Evolutionary conservation across 2,888 invertebrate species (phyloP).

Genomic region (Hydropsyche betteni): DNA sequence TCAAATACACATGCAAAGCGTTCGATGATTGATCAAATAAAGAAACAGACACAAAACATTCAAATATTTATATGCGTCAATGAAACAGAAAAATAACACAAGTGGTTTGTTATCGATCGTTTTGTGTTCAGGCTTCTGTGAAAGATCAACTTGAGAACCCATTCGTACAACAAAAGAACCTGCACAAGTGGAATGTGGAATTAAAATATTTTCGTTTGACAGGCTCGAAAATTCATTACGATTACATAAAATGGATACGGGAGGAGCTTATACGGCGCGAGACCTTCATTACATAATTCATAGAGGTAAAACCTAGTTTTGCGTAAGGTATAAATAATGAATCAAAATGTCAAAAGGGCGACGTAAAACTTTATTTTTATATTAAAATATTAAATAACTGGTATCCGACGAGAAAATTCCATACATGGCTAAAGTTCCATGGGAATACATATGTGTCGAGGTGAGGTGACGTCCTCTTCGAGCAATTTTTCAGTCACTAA

Average conservation of each 20-base stretch:
- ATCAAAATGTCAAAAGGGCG: conserved; percentile 5
- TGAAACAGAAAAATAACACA: conserved; percentile 18
- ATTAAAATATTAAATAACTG: not conserved
- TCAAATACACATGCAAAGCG: not conserved
- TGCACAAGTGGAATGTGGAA: not conserved
- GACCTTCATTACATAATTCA: conserved; percentile 18
- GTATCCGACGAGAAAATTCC: not conserved
- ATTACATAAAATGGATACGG: not conserved
- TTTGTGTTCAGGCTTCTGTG: not conserved
- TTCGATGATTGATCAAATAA: not conserved
- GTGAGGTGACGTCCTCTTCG: too few species aligned
- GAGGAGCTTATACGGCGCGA: conserved; percentile 15
- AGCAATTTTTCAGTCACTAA: too few species aligned
- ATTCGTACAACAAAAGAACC: not conserved
- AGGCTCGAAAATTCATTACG: conserved; percentile 12
- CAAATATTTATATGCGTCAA: not conserved
- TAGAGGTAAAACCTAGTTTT: conserved; percentile 17
- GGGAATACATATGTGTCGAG: too few species aligned
- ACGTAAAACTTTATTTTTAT: not conserved
- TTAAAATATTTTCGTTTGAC: not conserved
- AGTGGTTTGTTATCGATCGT: not conserved
- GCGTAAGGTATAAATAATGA: not conserved
- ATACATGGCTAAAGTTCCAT: not conserved
- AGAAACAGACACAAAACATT: not conserved
- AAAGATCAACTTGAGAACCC: not conserved